A percentile compares a stretch with the other conserved stretches of the same genome.
Evolutionary conservation across 2,888 invertebrate species (phyloP).

Genomic region (Spialia ferax): DNA sequence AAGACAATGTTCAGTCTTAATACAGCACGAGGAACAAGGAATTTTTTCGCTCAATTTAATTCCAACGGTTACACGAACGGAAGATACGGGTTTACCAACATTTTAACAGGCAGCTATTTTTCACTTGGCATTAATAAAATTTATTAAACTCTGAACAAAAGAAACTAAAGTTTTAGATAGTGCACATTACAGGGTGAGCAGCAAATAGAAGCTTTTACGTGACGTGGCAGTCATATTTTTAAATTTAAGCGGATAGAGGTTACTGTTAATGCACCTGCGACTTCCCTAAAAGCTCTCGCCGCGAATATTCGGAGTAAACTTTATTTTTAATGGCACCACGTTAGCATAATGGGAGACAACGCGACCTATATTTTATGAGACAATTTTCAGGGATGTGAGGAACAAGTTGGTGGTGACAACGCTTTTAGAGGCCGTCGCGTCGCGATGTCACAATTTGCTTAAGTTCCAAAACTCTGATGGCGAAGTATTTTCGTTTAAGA

Average conservation of each 20-base stretch:
- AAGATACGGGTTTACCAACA: background rate
- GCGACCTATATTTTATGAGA: conserved; percentile 79
- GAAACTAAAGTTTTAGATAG: conserved; percentile 27
- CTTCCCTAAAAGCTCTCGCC: conserved; percentile 76
- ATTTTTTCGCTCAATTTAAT: background rate
- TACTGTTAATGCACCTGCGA: conserved; percentile 80
- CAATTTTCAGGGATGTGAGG: conserved; percentile 75
- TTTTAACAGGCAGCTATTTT: background rate
- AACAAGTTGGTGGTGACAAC: conserved; percentile 72
- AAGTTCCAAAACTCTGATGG: conserved; percentile 50
- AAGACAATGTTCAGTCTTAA: no score
- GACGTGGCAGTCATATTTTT: conserved; percentile 66
- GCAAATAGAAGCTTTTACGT: conserved; percentile 47
- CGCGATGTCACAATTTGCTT: conserved; percentile 59
- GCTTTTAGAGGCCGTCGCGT: conserved; percentile 71
- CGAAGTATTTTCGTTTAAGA: conserved; percentile 47
- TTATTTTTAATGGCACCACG: conserved; percentile 81
- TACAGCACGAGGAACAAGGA: no score
- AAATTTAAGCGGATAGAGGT: conserved; percentile 71
- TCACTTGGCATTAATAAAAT: conserved; percentile 5
- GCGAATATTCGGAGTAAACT: conserved; percentile 72
- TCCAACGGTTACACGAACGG: background rate
- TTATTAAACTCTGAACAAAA: conserved; percentile 10
- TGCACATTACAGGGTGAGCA: conserved; percentile 36
- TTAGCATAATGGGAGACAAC: conserved; percentile 80